Percentiles rank a stretch among this genome's conserved stretches.
These are phyloP conservation scores for Macrosoma leucophasiata DNA, from an alignment of 2,888 invertebrate genomes.

Conservation along the genomic window DNA sequence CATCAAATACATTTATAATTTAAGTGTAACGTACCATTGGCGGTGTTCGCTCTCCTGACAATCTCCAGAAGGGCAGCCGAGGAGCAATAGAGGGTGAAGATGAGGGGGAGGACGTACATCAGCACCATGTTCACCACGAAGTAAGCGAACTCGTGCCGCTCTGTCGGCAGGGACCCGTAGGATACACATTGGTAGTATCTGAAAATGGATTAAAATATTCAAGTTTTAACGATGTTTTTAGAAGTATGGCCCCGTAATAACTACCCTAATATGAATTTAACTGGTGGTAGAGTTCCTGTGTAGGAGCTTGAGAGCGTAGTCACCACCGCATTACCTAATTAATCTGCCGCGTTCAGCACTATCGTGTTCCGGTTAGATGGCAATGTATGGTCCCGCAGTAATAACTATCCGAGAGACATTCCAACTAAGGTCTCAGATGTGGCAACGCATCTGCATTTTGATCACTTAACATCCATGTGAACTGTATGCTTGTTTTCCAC, in stretches of 20 bases:
- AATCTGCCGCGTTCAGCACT: too few relatives aligned
- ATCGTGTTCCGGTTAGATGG: too few relatives aligned
- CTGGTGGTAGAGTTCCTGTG: too few relatives aligned
- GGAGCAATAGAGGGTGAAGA: constrained; percentile 91
- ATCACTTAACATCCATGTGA: too few relatives aligned
- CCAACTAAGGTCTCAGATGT: too few relatives aligned
- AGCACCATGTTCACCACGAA: constrained; percentile 88
- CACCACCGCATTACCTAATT: too few relatives aligned
- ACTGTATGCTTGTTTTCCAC: too few relatives aligned
- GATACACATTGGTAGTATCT: constrained; percentile 93
- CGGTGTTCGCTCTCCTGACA: constrained; percentile 81
- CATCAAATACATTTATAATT: too few relatives aligned
- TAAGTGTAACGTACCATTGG: constrained; percentile 67
- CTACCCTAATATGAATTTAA: background rate
- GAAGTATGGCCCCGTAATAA: background rate
- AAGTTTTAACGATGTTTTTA: background rate
- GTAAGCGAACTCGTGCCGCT: constrained; percentile 85
- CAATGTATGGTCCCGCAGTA: too few relatives aligned
- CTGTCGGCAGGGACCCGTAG: constrained; percentile 84
- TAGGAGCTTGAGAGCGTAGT: too few relatives aligned
- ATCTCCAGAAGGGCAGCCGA: constrained; percentile 92
- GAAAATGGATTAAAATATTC: constrained; percentile 20
- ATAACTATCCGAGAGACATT: too few relatives aligned
- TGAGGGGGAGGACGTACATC: constrained; percentile 90
- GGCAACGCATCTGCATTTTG: too few relatives aligned